Conservation (phyloP, 2,797 vertebrate genomes). For the Sebastes itinus region DNA sequence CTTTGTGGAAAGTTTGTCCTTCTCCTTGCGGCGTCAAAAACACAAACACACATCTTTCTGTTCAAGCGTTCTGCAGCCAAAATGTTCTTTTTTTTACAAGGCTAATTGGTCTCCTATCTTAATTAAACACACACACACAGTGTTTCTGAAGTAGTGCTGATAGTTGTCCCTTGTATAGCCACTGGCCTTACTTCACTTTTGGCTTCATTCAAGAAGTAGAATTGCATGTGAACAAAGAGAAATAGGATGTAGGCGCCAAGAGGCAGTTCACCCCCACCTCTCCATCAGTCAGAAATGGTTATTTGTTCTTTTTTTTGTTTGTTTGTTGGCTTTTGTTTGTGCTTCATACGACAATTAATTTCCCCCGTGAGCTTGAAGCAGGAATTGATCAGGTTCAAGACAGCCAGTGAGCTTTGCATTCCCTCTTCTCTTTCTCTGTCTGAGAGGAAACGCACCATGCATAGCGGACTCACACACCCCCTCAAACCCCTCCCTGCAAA, state of each 20-base stretch:
- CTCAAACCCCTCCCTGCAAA: background rate
- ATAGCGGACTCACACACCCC: background rate
- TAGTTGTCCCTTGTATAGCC: background rate
- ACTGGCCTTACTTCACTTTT: constrained; percentile 15
- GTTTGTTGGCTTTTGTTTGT: constrained; percentile 63
- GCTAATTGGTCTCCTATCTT: constrained; percentile 14
- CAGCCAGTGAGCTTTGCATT: constrained; percentile 47
- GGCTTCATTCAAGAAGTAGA: constrained; percentile 27
- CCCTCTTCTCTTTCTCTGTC: constrained; percentile 4
- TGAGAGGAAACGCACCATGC: constrained; percentile 15
- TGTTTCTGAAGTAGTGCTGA: constrained; percentile 14
- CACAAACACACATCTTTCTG: background rate
- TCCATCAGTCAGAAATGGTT: constrained; percentile 67
- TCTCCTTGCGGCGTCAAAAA: background rate
- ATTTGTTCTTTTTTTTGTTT: constrained; percentile 58
- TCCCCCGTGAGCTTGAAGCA: constrained; percentile 68
- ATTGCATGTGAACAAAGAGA: constrained; percentile 52
- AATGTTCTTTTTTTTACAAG: background rate
- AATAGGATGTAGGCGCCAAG: constrained; percentile 55
- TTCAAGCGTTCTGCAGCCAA: background rate
- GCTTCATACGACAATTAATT: constrained; percentile 75
- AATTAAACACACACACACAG: constrained; percentile 23
- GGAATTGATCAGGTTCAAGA: constrained; percentile 68
- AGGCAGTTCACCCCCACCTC: constrained; percentile 56
- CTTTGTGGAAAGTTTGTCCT: background rate